A percentile compares a stretch with the other conserved stretches of the same genome.
phyloP scores from a whole-genome alignment of 2,888 invertebrate genomes.

The Belgica antarctica region DNA sequence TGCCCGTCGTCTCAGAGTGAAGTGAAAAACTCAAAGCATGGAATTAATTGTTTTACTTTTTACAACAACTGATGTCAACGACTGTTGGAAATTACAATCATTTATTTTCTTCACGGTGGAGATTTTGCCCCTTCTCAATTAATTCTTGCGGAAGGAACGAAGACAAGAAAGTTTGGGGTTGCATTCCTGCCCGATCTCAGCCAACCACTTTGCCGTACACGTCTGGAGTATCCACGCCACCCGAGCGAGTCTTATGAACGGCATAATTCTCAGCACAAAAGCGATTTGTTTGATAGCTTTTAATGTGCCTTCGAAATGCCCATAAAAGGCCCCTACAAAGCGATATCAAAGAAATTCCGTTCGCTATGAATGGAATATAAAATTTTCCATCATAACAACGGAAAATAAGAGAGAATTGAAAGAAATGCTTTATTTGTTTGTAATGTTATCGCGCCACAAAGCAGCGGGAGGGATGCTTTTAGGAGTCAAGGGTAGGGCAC shows the following conservation, averaged over 20 bases:
- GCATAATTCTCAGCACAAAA: not conserved
- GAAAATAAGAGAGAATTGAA: not conserved
- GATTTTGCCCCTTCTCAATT: not conserved
- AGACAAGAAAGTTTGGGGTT: no score
- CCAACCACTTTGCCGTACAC: no score
- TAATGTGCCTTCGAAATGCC: constrained; percentile 5
- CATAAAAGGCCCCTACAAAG: not conserved
- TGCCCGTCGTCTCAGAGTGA: not conserved
- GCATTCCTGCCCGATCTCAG: no score
- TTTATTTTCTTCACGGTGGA: not conserved
- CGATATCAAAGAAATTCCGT: constrained; percentile 23
- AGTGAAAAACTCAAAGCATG: constrained; percentile 11
- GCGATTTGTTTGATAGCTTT: constrained; percentile 19
- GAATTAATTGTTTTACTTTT: constrained; percentile 21
- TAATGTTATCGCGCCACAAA: constrained; percentile 23
- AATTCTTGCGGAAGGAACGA: no score
- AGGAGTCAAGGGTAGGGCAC: constrained; percentile 9
- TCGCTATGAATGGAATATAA: not conserved
- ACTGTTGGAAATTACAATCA: not conserved
- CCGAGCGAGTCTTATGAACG: not conserved
- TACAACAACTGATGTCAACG: not conserved
- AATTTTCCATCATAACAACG: not conserved
- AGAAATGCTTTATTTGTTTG: constrained; percentile 15
- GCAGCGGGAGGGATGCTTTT: constrained; percentile 6
- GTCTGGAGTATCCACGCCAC: no score